Evolutionary conservation across 2,113 vertebrate species (phyloP).

Genomic region (Ceuthmochares aereus): DNA sequence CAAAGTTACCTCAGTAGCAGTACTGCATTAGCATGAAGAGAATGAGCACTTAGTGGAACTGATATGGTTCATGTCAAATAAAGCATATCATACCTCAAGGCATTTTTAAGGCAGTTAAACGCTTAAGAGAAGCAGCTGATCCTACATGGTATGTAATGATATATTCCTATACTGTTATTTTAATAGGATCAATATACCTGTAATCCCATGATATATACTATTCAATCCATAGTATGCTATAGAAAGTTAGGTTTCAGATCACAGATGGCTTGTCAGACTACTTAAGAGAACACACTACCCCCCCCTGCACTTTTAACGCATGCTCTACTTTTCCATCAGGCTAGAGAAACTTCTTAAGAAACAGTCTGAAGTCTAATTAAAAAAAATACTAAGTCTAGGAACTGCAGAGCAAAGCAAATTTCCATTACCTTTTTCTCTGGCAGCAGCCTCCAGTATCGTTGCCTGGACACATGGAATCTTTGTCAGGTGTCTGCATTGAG

Average conservation of each 20-base stretch:
- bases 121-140: neutral
- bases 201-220: neutral
- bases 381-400: neutral
- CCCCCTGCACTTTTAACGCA: neutral
- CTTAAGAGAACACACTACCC: neutral
- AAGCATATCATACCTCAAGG: neutral
- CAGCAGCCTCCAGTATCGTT: slow-evolving; percentile 28
- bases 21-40: neutral
- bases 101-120: neutral
- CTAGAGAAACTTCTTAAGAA: neutral
- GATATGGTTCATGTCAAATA: neutral
- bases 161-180: neutral
- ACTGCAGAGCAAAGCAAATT: neutral
- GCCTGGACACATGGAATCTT: slow-evolving; percentile 38
- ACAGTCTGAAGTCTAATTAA: neutral
- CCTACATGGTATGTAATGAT: rapidly evolving
- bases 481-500: slow-evolving; percentile 41
- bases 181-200: neutral
- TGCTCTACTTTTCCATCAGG: neutral
- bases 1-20: neutral
- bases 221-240: neutral
- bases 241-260: neutral
- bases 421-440: slow-evolving; percentile 18
- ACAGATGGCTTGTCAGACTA: neutral
- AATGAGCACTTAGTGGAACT: neutral